phyloP scores from a whole-genome alignment of 2,888 invertebrate genomes.

The Steinernema scapterisci region DNA sequence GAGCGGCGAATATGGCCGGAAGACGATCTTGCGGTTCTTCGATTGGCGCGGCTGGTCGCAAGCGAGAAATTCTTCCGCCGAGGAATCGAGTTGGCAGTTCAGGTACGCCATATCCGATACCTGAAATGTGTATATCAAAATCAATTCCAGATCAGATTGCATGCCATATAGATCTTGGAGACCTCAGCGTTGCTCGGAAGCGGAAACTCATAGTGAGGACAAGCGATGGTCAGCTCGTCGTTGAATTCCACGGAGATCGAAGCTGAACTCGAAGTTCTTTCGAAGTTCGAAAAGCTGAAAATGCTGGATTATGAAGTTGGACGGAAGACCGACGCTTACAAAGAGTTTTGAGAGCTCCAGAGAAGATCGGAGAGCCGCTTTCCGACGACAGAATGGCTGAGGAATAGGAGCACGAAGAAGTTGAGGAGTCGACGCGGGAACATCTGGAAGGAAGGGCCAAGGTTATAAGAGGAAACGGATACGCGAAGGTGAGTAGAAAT shows the following conservation, averaged over 20 bases:
- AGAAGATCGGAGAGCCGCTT: constrained; percentile 29
- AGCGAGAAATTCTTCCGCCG: constrained; percentile 27
- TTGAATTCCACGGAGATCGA: not conserved
- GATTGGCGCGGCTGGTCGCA: constrained; percentile 22
- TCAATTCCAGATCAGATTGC: not conserved
- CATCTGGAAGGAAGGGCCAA: not conserved
- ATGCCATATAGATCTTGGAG: constrained; percentile 17
- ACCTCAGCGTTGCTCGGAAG: not conserved
- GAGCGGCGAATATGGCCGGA: constrained; percentile 13
- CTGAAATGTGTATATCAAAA: constrained; percentile 5
- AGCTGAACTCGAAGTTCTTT: not conserved
- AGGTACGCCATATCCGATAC: constrained; percentile 37
- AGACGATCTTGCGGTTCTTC: constrained; percentile 22
- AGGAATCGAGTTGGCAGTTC: constrained; percentile 37
- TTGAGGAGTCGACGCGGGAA: not conserved
- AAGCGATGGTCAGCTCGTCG: constrained; percentile 14
- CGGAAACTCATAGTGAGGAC: not conserved
- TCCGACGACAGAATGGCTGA: not conserved
- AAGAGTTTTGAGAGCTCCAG: constrained; percentile 33
- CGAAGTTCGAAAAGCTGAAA: constrained; percentile 5
- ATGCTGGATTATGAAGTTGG: not conserved
- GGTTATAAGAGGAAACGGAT: not conserved
- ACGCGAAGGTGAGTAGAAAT: not conserved
- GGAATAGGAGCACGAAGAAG: not conserved
- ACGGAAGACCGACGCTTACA: constrained; percentile 19